Percentiles rank a stretch among this genome's conserved stretches.
Evolutionary conservation across 2,797 vertebrate genomes (phyloP).

Genomic region (Avahi laniger): DNA sequence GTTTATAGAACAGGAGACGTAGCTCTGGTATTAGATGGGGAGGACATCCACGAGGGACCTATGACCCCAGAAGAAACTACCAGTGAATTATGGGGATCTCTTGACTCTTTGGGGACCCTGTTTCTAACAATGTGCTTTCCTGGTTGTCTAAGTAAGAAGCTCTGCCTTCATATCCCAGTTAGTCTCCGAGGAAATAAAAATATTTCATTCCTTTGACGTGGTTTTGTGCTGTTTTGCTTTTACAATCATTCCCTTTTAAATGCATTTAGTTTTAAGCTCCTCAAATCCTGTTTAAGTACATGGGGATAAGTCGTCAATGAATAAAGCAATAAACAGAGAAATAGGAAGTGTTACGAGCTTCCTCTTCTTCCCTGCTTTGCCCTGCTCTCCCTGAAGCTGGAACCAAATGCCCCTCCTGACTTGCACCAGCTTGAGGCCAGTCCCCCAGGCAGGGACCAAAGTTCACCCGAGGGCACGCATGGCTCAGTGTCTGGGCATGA

Average conservation of each 20-base stretch:
- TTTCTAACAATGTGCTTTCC: background rate
- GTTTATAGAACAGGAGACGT: rapidly evolving
- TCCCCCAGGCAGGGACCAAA: background rate
- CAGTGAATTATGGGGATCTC: background rate
- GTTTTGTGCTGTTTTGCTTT: conserved; percentile 64
- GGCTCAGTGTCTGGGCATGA: background rate
- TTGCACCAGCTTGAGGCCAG: too few relatives aligned
- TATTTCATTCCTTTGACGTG: conserved; percentile 21
- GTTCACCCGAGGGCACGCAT: background rate
- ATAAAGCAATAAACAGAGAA: conserved; percentile 70
- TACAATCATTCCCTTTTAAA: conserved; percentile 69
- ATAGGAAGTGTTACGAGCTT: background rate
- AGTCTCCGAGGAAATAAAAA: conserved; percentile 61
- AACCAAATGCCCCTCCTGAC: background rate
- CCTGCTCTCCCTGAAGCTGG: background rate
- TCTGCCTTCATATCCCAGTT: conserved; percentile 58
- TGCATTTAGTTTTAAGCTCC: conserved; percentile 76
- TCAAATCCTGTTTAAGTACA: conserved; percentile 76
- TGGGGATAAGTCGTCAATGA: conserved; percentile 65
- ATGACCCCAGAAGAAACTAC: background rate
- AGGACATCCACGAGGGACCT: background rate
- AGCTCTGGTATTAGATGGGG: background rate
- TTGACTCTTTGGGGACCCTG: background rate
- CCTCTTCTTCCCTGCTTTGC: background rate
- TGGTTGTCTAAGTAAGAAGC: background rate